Base-by-base conservation (phyloP, 2,113 vertebrate species). In the Entomyzon cyanotis region DNA sequence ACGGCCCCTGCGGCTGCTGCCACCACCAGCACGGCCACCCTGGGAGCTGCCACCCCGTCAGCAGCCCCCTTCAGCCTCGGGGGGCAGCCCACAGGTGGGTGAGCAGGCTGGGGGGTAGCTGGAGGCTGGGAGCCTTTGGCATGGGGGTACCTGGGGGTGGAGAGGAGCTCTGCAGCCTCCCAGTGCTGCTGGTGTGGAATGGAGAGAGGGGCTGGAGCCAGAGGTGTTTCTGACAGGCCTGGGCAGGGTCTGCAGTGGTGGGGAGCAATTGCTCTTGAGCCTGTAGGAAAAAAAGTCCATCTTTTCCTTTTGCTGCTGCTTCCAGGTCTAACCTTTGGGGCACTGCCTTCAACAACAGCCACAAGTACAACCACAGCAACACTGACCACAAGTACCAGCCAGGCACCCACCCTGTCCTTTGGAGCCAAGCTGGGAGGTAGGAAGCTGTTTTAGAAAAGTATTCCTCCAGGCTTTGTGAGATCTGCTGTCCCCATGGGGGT, bases 371-470 rank as follows among this genome's bases (percentile, higher is more conserved):
- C 77, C 41, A 77, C 97, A 1, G 80, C 96, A 20, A 33, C 97
- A 0, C 37, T 77, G 52, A 56, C 56, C 21, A 10, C 94, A 4
- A 69, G 41, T 20, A 33, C 95, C 28, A 83, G 37, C 80, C 98
- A 97, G 84, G 96, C 93, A 30, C 95, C 97, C 20, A 62, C 97
- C 7, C 97, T 99, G 70, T 39, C 95, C 64, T 98, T 99, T 95
- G 98, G 98, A 31, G 77, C 98, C 60, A 99, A 99, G 94, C 97
- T 98, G 14, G 97, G 98, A 96, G 98, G 98, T 98, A 91, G 76
- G 93, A 73, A 3, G 18, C 50, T 49, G 6, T 39, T 59, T 20
- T 4, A 3, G 59, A 12, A 68, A 33, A 5, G 9, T 17, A 2
- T 33, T 67, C 9, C 50, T 56, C 30, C 18, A 23, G 41, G 28